Base-by-base conservation (phyloP, 2,113 vertebrate species). In the Hucho hucho region DNA sequence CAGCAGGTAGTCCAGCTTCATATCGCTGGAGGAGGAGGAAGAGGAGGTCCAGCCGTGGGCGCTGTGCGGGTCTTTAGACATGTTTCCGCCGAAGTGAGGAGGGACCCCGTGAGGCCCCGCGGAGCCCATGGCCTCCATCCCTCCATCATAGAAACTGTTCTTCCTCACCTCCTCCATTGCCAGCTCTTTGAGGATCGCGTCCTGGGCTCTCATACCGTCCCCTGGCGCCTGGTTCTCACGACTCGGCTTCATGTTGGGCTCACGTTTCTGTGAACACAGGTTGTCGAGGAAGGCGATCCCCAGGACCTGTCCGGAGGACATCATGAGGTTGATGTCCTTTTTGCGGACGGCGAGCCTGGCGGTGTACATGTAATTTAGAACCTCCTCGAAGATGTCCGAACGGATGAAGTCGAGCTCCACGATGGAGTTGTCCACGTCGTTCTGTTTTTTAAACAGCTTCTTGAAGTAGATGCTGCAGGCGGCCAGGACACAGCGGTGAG, bases 391-490 rank as follows among this genome's bases (percentile, higher is more conserved):
- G 86, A 97, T 97, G 67, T 98, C 97, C 0, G 97, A 97, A 77
- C 96, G 96, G 81, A 98, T 95, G 84, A 98, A 98, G 92, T 98
- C 97, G 83, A 98, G 90, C 92, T 98, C 96, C 81, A 98, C 97
- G 29, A 98, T 97, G 32, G 96, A 98, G 72, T 97, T 97, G 78
- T 96, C 97, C 83, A 97, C 97, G 0, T 97, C 96, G 78, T 95
- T 96, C 64, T 98, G 94, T 77, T 98, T 98, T 89, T 98, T 98
- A 77, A 98, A 98, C 75, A 98, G 95, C 91, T 98, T 98, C 76
- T 98, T 97, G 87, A 98, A 97, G 89, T 98, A 98, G 84, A 96
- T 97, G 90, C 97, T 98, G 87, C 97, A 98, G 72, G 96, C 97
- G 0, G 96, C 97, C 56, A 98, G 87, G 24, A 98, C 96, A 1